Base-by-base conservation (phyloP, 2,113 vertebrate genomes). In the Bombycilla garrulus region DNA sequence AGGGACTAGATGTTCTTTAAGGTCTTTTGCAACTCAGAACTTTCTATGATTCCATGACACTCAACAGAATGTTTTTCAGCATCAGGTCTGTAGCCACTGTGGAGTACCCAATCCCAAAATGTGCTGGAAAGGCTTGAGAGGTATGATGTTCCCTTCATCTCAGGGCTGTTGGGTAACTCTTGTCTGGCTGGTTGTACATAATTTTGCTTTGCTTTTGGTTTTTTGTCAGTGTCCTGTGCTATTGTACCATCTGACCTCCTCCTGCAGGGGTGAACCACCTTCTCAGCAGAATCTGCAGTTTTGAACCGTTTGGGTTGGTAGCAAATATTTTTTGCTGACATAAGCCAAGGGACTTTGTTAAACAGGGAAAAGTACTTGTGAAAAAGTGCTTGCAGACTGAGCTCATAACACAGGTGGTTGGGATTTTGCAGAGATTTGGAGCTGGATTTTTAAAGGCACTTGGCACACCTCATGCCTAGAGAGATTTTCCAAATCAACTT, bases 251-350 rank as follows among this genome's bases (percentile, higher is more conserved):
- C 28, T 4, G 12, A 77, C 35, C 25, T 72, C 38, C 72, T 81
- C 48, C 57, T 66, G 50, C 81, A 42, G 28, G 28, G 25, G 5
- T 28, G 28, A 91, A 20, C 57, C 57, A 51, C 66, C 58, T 73
- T 93, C 78, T 80, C 79, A 94, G 85, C 87, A 93, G 66, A 87
- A 90, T 92, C 87, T 95, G 74, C 64, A 90, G 38, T 95, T 95
- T 81, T 81, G 74, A 87, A 45, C 33, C 1, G 0, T 74, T 95
- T 69, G 33, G 26, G 44, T 54, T 90, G 44, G 50, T 54, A 45
- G 74, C 67, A 93, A 51, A 51, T 94, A 66, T 84, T 78, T 90
- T 82, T 38, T 86, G 40, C 66, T 85, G 71, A 61, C 6, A 3
- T 35, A 50, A 86, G 38, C 79, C 51, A 51, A 33, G 74, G 67